Evolutionary conservation across 2,113 vertebrate genomes (phyloP).

Genomic region (Psittacus erithacus): DNA sequence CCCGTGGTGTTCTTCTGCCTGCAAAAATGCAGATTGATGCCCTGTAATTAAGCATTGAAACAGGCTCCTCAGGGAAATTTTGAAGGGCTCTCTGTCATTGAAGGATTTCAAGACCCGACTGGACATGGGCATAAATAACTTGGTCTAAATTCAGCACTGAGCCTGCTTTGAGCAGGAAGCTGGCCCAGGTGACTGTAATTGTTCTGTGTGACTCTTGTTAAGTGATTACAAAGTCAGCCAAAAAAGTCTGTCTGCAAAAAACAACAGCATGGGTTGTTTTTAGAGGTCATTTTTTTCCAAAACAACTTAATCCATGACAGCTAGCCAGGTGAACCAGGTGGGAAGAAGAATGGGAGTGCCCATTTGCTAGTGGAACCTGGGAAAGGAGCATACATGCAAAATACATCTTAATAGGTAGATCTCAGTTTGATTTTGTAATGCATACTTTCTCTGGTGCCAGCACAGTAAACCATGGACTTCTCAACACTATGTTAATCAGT

Average conservation of each 20-base stretch:
- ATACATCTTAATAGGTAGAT: background rate
- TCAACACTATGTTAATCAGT: rapidly evolving
- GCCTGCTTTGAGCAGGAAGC: background rate
- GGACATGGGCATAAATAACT: background rate
- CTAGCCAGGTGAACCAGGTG: background rate
- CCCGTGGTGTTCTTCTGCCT: background rate
- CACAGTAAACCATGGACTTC: background rate
- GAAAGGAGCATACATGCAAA: background rate
- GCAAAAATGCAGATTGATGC: background rate
- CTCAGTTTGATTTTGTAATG: background rate
- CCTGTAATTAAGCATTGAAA: background rate
- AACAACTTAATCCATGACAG: background rate
- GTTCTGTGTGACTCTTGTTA: background rate
- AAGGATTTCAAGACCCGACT: background rate
- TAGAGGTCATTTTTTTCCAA: background rate
- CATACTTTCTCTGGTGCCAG: background rate
- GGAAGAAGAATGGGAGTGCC: background rate
- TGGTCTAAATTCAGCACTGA: background rate
- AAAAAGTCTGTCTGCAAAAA: background rate
- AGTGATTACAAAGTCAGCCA: background rate
- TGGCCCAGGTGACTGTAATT: background rate
- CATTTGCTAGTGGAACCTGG: background rate
- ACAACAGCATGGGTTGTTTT: background rate
- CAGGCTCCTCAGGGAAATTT: background rate
- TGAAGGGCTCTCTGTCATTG: background rate